These are phyloP conservation scores for Papilio xuthus DNA, from an alignment of 1,140 invertebrate genomes.

Conservation along the genomic window DNA sequence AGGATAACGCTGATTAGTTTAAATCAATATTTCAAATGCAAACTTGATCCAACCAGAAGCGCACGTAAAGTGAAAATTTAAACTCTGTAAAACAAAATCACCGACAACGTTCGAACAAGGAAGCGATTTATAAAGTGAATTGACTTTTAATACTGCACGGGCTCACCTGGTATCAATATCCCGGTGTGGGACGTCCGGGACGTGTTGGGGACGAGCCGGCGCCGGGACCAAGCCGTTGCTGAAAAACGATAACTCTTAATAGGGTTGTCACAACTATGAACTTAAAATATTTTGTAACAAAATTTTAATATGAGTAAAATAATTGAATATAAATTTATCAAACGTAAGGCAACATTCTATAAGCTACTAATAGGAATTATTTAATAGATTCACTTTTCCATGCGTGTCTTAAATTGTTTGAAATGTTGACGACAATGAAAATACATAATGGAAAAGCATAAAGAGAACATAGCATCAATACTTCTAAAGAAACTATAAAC, in stretches of 20 bases:
- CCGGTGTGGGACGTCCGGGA: slow-evolving; percentile 54
- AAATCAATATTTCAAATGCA: background rate
- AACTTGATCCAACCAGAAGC: background rate
- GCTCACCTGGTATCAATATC: slow-evolving; percentile 54
- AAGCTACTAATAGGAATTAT: no score
- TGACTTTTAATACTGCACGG: slow-evolving; percentile 35
- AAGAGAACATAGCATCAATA: no score
- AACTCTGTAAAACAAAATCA: slow-evolving; percentile 10
- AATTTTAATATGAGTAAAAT: no score
- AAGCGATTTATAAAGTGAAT: slow-evolving; percentile 39
- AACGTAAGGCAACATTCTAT: no score
- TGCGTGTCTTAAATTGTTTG: no score
- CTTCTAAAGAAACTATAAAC: no score
- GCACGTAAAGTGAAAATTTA: slow-evolving; percentile 9
- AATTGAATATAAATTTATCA: no score
- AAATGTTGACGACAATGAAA: no score
- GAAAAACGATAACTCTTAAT: slow-evolving; percentile 67
- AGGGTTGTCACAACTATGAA: slow-evolving; percentile 55
- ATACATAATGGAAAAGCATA: no score
- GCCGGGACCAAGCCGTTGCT: slow-evolving; percentile 44
- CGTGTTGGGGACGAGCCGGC: slow-evolving; percentile 38
- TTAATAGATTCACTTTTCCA: no score
- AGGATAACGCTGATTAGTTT: background rate
- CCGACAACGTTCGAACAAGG: slow-evolving; percentile 27
- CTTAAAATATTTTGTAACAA: no score